Conservation (phyloP, 1,140 invertebrate species). For the Dufourea novaeangliae region DNA sequence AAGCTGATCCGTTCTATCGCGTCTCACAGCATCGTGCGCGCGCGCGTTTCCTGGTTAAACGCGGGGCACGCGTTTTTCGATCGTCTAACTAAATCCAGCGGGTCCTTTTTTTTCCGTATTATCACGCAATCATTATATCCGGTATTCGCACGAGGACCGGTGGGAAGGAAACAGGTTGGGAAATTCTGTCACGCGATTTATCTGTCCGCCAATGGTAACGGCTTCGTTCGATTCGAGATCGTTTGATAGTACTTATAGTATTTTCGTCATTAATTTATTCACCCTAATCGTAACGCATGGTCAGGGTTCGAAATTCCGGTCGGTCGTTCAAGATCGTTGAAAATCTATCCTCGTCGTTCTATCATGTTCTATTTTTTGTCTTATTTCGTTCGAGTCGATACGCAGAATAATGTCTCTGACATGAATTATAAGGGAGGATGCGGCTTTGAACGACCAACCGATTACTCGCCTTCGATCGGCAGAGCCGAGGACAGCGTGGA, state of each 20-base stretch:
- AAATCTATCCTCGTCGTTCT: not conserved
- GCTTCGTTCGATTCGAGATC: slow-evolving; percentile 59
- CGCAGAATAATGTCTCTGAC: too few species aligned
- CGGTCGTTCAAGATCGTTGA: not conserved
- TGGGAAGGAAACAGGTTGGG: slow-evolving; percentile 17
- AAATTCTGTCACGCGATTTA: slow-evolving; percentile 46
- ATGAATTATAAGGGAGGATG: not conserved
- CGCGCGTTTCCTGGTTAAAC: not conserved
- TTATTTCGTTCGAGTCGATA: too few species aligned
- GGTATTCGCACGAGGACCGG: slow-evolving; percentile 40
- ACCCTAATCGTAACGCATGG: slow-evolving; percentile 54
- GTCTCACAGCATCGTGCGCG: slow-evolving; percentile 15
- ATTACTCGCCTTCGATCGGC: not conserved
- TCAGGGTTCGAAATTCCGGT: slow-evolving; percentile 7
- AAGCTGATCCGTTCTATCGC: slow-evolving; percentile 29
- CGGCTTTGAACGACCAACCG: not conserved
- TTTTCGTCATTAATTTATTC: slow-evolving; percentile 76
- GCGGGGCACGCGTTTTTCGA: slow-evolving; percentile 18
- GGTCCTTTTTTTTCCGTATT: slow-evolving; percentile 20
- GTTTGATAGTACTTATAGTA: slow-evolving; percentile 75
- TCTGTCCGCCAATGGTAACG: slow-evolving; percentile 41
- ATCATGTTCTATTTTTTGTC: not conserved
- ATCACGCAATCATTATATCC: slow-evolving; percentile 11
- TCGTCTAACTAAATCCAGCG: slow-evolving; percentile 49
- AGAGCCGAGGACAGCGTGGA: not conserved